A percentile compares a stretch with the other conserved stretches of the same genome.
Conservation (phyloP, 2,888 invertebrate species). For the Epistrophe grossulariae region DNA sequence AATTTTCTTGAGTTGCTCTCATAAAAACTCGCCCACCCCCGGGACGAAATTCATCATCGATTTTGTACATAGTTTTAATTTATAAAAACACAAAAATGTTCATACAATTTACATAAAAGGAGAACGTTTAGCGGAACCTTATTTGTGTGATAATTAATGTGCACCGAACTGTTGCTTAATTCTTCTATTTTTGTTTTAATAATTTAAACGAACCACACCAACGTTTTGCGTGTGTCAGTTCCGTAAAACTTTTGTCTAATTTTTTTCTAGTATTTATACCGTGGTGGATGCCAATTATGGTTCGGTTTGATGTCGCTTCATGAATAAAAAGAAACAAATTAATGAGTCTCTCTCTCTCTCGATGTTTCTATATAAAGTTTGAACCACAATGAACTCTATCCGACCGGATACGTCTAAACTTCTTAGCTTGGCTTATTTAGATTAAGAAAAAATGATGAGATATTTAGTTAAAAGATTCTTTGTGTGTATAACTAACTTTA, state of each 20-base stretch:
- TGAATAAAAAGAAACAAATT: conserved; percentile 65
- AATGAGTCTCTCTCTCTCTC: conserved; percentile 1
- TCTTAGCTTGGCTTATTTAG: conserved; percentile 41
- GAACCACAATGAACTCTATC: conserved; percentile 57
- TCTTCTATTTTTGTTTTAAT: conserved; percentile 14
- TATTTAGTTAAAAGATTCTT: neutral
- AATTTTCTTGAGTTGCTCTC: conserved; percentile 78
- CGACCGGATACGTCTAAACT: conserved; percentile 66
- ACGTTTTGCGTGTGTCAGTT: conserved; percentile 52
- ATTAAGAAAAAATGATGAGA: conserved; percentile 30
- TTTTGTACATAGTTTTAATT: conserved; percentile 78
- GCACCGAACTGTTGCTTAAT: conserved; percentile 1
- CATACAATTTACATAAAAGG: conserved; percentile 12
- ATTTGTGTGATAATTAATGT: conserved; percentile 14
- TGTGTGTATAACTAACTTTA: neutral
- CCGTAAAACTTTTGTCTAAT: conserved; percentile 57
- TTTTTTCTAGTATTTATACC: conserved; percentile 35
- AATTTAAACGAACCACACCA: conserved; percentile 19
- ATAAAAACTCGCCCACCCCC: conserved; percentile 79
- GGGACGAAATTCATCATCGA: conserved; percentile 79
- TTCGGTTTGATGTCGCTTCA: conserved; percentile 60
- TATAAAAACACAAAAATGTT: neutral
- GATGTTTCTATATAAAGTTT: conserved; percentile 18
- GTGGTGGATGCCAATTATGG: conserved; percentile 65
- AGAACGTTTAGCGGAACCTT: conserved; percentile 4